These are phyloP conservation scores for Pharmacophagus antenor DNA, from an alignment of 2,888 invertebrate genomes.

Conservation along the genomic window DNA sequence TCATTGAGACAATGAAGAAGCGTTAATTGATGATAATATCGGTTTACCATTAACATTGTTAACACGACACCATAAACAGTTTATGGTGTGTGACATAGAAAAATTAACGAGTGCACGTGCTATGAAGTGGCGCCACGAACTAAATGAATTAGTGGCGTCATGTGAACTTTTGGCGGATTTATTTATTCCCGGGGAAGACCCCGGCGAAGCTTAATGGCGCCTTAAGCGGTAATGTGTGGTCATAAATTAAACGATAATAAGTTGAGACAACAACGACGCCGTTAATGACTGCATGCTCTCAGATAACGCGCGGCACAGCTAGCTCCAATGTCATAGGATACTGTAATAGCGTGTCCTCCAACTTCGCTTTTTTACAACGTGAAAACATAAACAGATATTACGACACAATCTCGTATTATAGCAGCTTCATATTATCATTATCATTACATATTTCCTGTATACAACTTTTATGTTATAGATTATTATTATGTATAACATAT, in stretches of 20 bases:
- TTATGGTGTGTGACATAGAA: slow-evolving; percentile 63
- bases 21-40: slow-evolving; percentile 33
- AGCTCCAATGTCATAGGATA: slow-evolving; percentile 23
- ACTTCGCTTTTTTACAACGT: not conserved
- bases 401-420: not conserved
- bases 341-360: slow-evolving; percentile 18
- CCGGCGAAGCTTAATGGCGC: slow-evolving; percentile 66
- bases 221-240: slow-evolving; percentile 76
- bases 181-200: slow-evolving; percentile 56
- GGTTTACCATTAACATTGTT: slow-evolving; percentile 41
- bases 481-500: not conserved
- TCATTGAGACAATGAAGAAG: not conserved
- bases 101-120: slow-evolving; percentile 68
- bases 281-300: slow-evolving; percentile 51
- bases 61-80: slow-evolving; percentile 66
- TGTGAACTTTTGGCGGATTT: slow-evolving; percentile 58
- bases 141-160: slow-evolving; percentile 51
- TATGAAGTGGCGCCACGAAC: slow-evolving; percentile 38
- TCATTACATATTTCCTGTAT: not conserved
- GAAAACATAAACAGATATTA: not conserved
- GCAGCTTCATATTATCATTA: not conserved
- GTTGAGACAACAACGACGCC: slow-evolving; percentile 73
- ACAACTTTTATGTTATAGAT: not conserved
- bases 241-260: slow-evolving; percentile 80
- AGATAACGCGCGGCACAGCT: slow-evolving; percentile 32